Base-by-base conservation (phyloP, 2,888 invertebrate species). In the Doris montereyensis region DNA sequence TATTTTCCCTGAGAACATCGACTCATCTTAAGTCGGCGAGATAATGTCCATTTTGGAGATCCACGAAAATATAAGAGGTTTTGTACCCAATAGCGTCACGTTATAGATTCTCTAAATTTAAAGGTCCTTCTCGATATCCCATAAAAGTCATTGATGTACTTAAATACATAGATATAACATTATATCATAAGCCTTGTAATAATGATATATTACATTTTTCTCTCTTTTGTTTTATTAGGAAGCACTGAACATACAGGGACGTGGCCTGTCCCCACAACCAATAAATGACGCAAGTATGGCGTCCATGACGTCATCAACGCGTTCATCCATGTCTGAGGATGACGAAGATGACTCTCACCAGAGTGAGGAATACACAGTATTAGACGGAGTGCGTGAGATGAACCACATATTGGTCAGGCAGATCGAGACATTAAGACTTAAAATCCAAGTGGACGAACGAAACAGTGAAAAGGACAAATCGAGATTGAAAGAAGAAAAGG, bases 381-480 rank as follows among this genome's bases (percentile, higher is more conserved):
- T 77, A 71, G 77, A 77, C 70, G 77, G 77, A 1, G 77, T 77
- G 1, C 68, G 78, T n/a, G 60, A 79, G 24, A 79, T 76, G 76
- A 79, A 79, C 30, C 71, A 81, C 65, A 83, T 86, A 1, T 80
- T 88, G 2, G 85, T 85, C 75, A 84, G 84, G 62, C 87, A 88
- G 68, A 86, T 88, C 35, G 86, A 86, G 1, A 84, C 86, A 4
- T 79, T 88, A 0, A 74, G 88, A 65, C 80, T 86, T n/a, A 83
- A 86, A 41, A 82, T 88, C 24, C 84, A 86, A 28, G 85, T 87
- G 24, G 87, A 86, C 72, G 83, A 85, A 24, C 86, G 84, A 77
- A 85, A 86, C 34, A 84, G 86, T 67, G 83, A 83, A 26, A 77
- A 82, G 2, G 86, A 87, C 34, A 84, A 83, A 74, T 78, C 78